These are phyloP conservation scores for Lampris incognitus DNA, from an alignment of 2,113 vertebrate genomes.

Conservation along the genomic window DNA sequence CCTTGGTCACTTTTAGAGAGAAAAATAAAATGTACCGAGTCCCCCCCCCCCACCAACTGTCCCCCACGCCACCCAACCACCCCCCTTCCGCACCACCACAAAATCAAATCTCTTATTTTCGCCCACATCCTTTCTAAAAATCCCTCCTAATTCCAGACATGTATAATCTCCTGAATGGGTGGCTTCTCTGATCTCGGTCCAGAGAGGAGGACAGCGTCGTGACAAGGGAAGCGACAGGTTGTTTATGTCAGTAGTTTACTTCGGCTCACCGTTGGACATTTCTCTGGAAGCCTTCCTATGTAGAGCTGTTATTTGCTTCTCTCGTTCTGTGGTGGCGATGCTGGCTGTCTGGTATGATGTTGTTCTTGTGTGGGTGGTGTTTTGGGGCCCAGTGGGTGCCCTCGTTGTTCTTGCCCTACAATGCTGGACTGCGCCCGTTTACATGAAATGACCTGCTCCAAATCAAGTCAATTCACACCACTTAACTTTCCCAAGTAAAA, in stretches of 20 bases:
- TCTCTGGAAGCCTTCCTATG: constrained; percentile 11
- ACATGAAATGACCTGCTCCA: background rate
- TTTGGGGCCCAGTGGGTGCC: background rate
- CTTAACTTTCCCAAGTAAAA: too few species aligned
- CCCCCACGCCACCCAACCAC: too few species aligned
- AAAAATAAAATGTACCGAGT: background rate
- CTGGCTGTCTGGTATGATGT: background rate
- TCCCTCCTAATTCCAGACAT: background rate
- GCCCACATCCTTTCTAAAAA: background rate
- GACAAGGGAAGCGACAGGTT: background rate
- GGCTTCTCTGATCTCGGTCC: constrained; percentile 5
- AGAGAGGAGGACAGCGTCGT: background rate
- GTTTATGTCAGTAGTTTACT: constrained; percentile 25
- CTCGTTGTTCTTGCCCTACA: background rate
- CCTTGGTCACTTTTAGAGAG: background rate
- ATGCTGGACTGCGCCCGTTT: background rate
- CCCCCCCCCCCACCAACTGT: background rate
- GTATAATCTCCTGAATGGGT: constrained; percentile 2
- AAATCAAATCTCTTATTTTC: constrained; percentile 20
- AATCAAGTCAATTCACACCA: too few species aligned
- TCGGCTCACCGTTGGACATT: constrained; percentile 27
- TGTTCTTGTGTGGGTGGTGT: background rate
- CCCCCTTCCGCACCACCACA: too few species aligned
- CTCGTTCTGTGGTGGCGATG: background rate
- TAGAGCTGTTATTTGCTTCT: constrained; percentile 21